phyloP scores from a whole-genome alignment of 2,888 invertebrate species.

The Acronicta alni region DNA sequence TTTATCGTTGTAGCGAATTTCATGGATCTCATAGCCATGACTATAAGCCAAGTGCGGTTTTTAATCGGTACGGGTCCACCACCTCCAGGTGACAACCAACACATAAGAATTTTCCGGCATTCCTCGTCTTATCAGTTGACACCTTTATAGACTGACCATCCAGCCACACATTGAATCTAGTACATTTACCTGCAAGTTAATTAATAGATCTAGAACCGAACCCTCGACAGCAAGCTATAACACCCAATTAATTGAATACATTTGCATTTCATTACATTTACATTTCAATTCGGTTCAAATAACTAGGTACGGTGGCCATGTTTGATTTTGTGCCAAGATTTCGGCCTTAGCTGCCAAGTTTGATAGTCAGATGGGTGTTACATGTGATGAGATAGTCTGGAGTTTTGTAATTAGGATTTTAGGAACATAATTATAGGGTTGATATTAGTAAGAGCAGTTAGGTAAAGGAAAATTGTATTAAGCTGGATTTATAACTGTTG shows the following conservation, averaged over 20 bases:
- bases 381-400: slow-evolving; percentile 4
- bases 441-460: not conserved
- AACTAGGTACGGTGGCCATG: slow-evolving; percentile 40
- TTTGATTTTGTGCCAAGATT: slow-evolving; percentile 47
- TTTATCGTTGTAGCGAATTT: too few relatives aligned
- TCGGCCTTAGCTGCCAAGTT: slow-evolving; percentile 24
- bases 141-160: too few relatives aligned
- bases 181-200: slow-evolving; percentile 18
- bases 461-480: too few relatives aligned
- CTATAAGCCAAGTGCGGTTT: too few relatives aligned
- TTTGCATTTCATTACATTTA: slow-evolving; percentile 72
- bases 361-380: slow-evolving; percentile 28
- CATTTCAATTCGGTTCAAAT: slow-evolving; percentile 69
- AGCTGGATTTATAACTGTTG: too few relatives aligned
- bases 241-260: slow-evolving; percentile 71
- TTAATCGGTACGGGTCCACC: too few relatives aligned
- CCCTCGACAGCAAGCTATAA: slow-evolving; percentile 41
- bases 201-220: slow-evolving; percentile 53
- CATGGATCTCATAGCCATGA: too few relatives aligned
- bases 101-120: too few relatives aligned
- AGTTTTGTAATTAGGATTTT: slow-evolving; percentile 29
- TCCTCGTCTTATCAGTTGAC: too few relatives aligned
- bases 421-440: slow-evolving; percentile 17
- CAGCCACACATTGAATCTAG: too few relatives aligned
- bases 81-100: too few relatives aligned